Evolutionary conservation across 2,888 invertebrate species (phyloP), one percentile per base, ranked within the genome.

Genomic region (Acleris literana): DNA sequence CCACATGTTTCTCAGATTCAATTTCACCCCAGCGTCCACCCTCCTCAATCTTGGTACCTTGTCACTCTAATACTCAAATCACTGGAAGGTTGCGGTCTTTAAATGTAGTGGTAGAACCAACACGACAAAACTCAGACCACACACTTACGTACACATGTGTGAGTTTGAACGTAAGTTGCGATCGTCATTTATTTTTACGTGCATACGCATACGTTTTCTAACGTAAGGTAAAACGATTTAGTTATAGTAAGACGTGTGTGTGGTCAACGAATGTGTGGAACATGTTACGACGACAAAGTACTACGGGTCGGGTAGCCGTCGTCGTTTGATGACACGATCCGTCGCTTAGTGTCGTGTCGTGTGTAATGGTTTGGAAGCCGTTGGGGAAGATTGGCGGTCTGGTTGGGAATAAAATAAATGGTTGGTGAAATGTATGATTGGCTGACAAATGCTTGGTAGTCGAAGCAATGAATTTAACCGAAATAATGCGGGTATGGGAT

Each of bases 331-430:
- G 64, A 64, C 64, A 56, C 60, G 60, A 65, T 55, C 59, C 59
- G 57, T 64, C 64, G 64, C 59, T 64, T 60, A 60, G 54, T 65
- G 65, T 65, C 61, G 66, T 66, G 66, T 66, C 62, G 57, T 52
- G 53, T 62, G 51, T 62, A 66, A 66, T 66, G 66, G 66, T 44
- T 62, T 46, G 57, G 62, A 66, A 65, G 64, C 9, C n/a, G 43
- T 49, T 22, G 60, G 65, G 65, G 65, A 55, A 61, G 60, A 61
- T 61, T 65, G 39, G 33, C n/a, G 59, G 59, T 59, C 20, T 18
- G 16, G 46, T 48, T 20, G 64, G 55, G 55, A 54, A 18, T 60
- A 49, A 56, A 63, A 64, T 16, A 46, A 17, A 46, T 17, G n/a
- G 17, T 46, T 46, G 16, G 46, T n/a, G 16, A 46, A n/a, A 46